These are phyloP conservation scores for Eucidaris tribuloides DNA, from an alignment of 35 echinoderm and acorn worm genomes.

Conservation along the genomic window DNA sequence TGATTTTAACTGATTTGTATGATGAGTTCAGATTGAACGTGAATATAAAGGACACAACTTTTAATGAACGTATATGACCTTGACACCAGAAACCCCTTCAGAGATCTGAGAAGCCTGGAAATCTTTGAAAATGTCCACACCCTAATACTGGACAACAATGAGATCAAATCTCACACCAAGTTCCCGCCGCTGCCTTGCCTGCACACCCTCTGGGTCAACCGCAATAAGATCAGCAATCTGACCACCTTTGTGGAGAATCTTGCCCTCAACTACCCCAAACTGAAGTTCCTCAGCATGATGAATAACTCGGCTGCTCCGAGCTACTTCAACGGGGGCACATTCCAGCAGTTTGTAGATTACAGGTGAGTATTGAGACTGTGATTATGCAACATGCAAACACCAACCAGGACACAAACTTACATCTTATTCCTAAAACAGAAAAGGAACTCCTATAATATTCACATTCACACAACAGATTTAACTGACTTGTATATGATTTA, in stretches of 20 bases:
- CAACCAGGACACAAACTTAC: too few species aligned
- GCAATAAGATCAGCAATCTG: slow-evolving; percentile 83
- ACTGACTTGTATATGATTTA: too few species aligned
- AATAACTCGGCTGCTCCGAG: slow-evolving; percentile 94
- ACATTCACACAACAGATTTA: too few species aligned
- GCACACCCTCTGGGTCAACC: slow-evolving; percentile 80
- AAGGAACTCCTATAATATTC: too few species aligned
- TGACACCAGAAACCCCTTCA: too few species aligned
- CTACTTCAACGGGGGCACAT: slow-evolving; percentile 94
- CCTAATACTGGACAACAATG: slow-evolving; percentile 90
- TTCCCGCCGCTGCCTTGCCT: slow-evolving; percentile 62
- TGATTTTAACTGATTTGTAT: too few species aligned
- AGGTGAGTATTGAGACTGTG: slow-evolving; percentile 34
- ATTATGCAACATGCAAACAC: too few species aligned
- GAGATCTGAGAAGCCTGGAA: slow-evolving; percentile 80
- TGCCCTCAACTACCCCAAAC: slow-evolving; percentile 56
- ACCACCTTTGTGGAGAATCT: slow-evolving; percentile 80
- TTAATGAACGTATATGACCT: too few species aligned
- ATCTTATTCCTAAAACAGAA: too few species aligned
- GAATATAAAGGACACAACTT: too few species aligned
- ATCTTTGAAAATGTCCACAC: slow-evolving; percentile 64
- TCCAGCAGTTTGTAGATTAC: slow-evolving; percentile 88
- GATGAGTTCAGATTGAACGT: too few species aligned
- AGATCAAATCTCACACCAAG: slow-evolving; percentile 77
- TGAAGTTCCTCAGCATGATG: slow-evolving; percentile 90